phyloP scores from a whole-genome alignment of 92 coral and sea anemone species.

The Bergia puertoricense region DNA sequence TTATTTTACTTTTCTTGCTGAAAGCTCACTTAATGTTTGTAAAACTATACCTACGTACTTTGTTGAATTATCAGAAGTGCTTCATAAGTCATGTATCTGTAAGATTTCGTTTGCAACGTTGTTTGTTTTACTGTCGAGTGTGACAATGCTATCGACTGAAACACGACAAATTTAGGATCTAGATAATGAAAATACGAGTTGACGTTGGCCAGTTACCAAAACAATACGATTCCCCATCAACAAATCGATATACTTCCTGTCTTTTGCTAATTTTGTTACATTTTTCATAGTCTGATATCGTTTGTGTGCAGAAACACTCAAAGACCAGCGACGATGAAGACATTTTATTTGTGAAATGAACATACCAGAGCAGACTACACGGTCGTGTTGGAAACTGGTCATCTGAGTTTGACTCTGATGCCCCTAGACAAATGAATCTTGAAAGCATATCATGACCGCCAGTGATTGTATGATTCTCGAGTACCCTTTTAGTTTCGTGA shows the following conservation, averaged over 20 bases:
- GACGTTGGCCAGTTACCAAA: background rate
- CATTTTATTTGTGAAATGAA: constrained; percentile 4
- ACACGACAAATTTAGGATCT: background rate
- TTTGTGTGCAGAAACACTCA: background rate
- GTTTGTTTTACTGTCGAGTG: background rate
- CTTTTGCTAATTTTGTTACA: background rate
- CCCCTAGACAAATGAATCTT: background rate
- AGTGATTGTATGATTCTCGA: background rate
- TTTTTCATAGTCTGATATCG: background rate
- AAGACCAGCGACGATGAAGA: too few relatives aligned
- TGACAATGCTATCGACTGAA: background rate
- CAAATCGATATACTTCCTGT: constrained; percentile 1
- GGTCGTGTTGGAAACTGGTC: constrained; percentile 38
- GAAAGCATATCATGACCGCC: background rate
- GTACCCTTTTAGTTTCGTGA: too few relatives aligned
- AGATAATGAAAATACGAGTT: background rate
- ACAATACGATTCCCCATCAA: background rate
- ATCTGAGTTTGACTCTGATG: background rate
- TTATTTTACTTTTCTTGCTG: too few relatives aligned
- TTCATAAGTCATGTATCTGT: background rate
- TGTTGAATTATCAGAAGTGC: background rate
- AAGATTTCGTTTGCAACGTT: background rate
- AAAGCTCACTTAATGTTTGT: too few relatives aligned
- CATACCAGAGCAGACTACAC: constrained; percentile 20
- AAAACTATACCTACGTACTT: background rate